These are phyloP conservation scores for Aurelia coerulea DNA, from an alignment of 30 jellyfish, hydroid and myxozoan species.

Conservation along the genomic window DNA sequence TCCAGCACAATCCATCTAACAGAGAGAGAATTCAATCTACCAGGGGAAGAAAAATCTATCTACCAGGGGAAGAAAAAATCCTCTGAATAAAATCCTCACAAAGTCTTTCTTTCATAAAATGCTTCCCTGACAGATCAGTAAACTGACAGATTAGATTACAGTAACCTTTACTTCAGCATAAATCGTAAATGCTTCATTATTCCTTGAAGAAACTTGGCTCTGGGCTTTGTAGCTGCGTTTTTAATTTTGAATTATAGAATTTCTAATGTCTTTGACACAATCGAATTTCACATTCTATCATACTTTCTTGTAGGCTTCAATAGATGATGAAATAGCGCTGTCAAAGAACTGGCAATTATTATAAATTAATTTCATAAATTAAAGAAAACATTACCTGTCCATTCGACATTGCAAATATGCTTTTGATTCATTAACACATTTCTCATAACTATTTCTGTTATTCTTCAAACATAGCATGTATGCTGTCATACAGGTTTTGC, in stretches of 20 bases:
- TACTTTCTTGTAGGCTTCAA: not conserved
- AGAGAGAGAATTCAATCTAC: too few species aligned
- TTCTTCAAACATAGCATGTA: conserved; percentile 78
- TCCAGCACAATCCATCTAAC: too few species aligned
- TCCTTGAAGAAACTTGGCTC: not conserved
- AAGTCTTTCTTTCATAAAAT: too few species aligned
- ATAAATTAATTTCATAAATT: not conserved
- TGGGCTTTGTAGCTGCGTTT: not conserved
- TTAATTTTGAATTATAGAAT: not conserved
- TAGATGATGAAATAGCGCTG: too few species aligned
- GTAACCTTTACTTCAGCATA: too few species aligned
- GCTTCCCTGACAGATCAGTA: too few species aligned
- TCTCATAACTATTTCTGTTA: conserved; percentile 52
- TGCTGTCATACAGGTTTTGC: conserved; percentile 73
- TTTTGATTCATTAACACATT: conserved; percentile 74
- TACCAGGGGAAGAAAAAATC: too few species aligned
- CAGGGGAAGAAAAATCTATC: too few species aligned
- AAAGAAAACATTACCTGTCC: conserved; percentile 60
- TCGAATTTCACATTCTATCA: not conserved
- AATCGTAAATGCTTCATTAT: not conserved
- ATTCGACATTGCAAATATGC: conserved; percentile 86
- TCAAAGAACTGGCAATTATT: not conserved
- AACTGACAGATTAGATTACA: too few species aligned
- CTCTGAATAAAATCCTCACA: too few species aligned
- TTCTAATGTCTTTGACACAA: not conserved